Evolutionary conservation across 1,140 invertebrate genomes (phyloP), one percentile per base, ranked within the genome.

Genomic region (Bombus waltoni): DNA sequence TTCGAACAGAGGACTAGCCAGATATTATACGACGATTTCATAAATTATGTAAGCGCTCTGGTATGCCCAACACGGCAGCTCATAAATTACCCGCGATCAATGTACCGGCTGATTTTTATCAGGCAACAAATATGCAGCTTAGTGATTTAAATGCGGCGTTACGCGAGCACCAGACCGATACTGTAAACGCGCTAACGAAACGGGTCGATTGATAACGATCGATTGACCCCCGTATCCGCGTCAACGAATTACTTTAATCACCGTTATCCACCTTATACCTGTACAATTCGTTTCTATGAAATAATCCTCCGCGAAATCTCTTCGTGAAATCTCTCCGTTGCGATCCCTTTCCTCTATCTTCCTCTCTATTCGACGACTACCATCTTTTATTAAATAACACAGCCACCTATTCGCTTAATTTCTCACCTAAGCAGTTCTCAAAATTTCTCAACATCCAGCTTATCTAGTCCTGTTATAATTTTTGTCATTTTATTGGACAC

Each of bases 31-130:
- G 83, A 79, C 83, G 83, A 71, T 79, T 78, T 80, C 53, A 80
- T 79, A 84, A 84, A 84, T 80, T 84, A 80, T 72, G 62, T 42
- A 83, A 83, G 47, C 76, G 47, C 5, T 28, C 66, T 28, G 35
- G 83, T 71, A 79, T 78, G 68, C n/a, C 40, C 40, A 32, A 72
- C 83, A 47, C 68, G 9, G n/a, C 38, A 25, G 40, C 75, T 72
- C 75, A 38, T 84, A 79, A 84, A 84, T 84, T 84, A 80, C 53
- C 22, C 75, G 38, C 66, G 68, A 84, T 79, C 65, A 44, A 79
- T 72, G 76, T 38, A 35, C 32, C 25, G 47, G 0, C 0, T 5
- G 83, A 85, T 85, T 85, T 85, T 85, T 71, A 80, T 80, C 75
- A 18, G 2, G 10, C 47, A 3, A 8, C 44, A 62, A 47, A 44